Evolutionary conservation across 2,797 vertebrate genomes (phyloP).

Genomic region (Enteromius anoplus): DNA sequence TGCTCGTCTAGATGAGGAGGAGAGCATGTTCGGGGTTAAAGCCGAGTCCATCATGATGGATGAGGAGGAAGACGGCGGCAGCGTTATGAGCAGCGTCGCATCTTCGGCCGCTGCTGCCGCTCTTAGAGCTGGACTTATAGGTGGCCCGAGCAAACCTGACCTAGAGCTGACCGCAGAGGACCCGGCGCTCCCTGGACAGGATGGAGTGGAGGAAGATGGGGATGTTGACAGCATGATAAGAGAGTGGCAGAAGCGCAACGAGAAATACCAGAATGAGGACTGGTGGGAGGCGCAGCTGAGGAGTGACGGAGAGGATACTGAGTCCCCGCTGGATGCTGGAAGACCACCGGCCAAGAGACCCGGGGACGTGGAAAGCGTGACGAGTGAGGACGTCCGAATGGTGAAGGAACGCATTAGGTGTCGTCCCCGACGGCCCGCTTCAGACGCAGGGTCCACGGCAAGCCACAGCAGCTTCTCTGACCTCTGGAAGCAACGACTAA

Average conservation of each 20-base stretch:
- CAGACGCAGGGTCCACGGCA: constrained; percentile 77
- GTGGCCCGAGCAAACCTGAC: constrained; percentile 21
- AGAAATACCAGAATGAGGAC: constrained; percentile 81
- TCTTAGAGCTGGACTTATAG: constrained; percentile 39
- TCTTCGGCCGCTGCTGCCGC: constrained; percentile 70
- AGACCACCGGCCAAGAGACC: constrained; percentile 22
- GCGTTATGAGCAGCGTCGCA: constrained; percentile 81
- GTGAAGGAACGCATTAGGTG: constrained; percentile 78
- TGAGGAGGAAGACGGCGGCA: constrained; percentile 89
- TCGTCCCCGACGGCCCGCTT: constrained; percentile 64
- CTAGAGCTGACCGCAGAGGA: rapidly evolving
- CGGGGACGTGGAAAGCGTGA: constrained; percentile 82
- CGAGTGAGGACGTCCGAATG: constrained; percentile 82
- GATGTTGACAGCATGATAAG: constrained; percentile 78
- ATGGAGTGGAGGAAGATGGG: constrained; percentile 56
- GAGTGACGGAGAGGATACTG: constrained; percentile 71
- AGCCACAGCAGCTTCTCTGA: constrained; percentile 84
- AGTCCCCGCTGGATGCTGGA: constrained; percentile 49
- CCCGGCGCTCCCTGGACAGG: constrained; percentile 56
- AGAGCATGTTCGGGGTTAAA: constrained; percentile 79
- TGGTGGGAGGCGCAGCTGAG: constrained; percentile 78
- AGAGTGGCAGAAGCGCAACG: constrained; percentile 92
- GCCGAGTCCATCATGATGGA: constrained; percentile 87
- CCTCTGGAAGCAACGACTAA: constrained; percentile 88
- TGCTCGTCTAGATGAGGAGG: constrained; percentile 73